Base-by-base conservation (phyloP, 1,140 invertebrate species). In the Brachionus calyciflorus region DNA sequence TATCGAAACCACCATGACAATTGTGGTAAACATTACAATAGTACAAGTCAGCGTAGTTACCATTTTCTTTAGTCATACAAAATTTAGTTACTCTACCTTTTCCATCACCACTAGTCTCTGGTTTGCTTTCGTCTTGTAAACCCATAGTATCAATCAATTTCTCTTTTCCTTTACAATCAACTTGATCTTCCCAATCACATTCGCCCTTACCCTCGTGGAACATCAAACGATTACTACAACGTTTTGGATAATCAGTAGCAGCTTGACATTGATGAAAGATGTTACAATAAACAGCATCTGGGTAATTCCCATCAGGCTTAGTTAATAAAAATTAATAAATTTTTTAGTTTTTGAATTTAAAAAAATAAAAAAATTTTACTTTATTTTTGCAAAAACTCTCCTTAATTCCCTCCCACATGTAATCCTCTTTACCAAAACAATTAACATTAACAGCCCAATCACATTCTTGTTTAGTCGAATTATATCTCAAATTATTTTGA, bases 1-100 rank as follows among this genome's bases (percentile, higher is more conserved):
- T 77, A 24, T 77, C 76, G 48, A 77, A 77, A 24, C 76, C 76
- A 53, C 76, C 76, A 6, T 63, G 57, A 53, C 76, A 77, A 26
- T 63, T 65, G 24, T 77, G 76, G 19, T 77, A 77, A 37, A 77
- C 76, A 77, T 77, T 77, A 53, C 76, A 77, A 53, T 77, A 77
- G 33, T 77, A 65, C 17, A 60, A 40, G 65, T 77, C 76, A 26
- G 55, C 76, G 37, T 77, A 77, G n/a, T 60, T 46, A 7, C 76
- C 76, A 68, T 77, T 65, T 53, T 60, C 49, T 77, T 65, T 77
- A n/a, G n/a, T 48, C 76, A 77, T 77, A 51, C 76, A 77, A 53
- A 77, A 77, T 77, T 77, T 77, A 1, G 76, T 77, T 9, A 60
- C 49, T 48, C 76, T 21, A n/a, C 76, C 76, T 48, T 49, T 76